These are phyloP conservation scores for Cololabis saira DNA, from an alignment of 2,113 vertebrate species.

Conservation along the genomic window DNA sequence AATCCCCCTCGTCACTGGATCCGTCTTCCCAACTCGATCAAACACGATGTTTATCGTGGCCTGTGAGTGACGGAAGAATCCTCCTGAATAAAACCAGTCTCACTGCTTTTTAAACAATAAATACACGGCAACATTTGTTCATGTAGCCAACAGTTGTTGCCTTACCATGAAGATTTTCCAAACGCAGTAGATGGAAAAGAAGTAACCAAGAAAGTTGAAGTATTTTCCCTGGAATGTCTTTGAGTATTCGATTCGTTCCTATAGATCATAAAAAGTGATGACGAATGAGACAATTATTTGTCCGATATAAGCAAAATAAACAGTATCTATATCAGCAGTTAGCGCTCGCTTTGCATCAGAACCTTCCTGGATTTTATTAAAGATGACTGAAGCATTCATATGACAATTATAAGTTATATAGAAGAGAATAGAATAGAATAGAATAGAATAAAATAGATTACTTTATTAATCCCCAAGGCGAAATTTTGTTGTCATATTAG, in stretches of 20 bases:
- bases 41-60: conserved; percentile 99
- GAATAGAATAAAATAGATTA: too few relatives aligned
- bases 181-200: conserved; percentile 99
- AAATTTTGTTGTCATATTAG: too few relatives aligned
- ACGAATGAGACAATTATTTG: conserved; percentile 13
- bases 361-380: too few relatives aligned
- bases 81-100: not conserved
- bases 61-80: conserved; percentile 68
- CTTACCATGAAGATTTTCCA: conserved; percentile 99
- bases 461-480: too few relatives aligned
- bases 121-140: not conserved
- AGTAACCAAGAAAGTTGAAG: conserved; percentile 97
- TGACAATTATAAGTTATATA: too few relatives aligned
- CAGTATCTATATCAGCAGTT: not conserved
- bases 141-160: not conserved
- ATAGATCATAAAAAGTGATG: conserved; percentile 25
- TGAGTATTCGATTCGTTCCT: conserved; percentile 99
- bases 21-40: conserved; percentile 97
- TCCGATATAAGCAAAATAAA: not conserved
- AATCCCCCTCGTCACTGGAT: conserved; percentile 97
- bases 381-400: too few relatives aligned
- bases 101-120: not conserved
- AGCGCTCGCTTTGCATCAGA: too few relatives aligned
- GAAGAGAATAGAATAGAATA: too few relatives aligned
- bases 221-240: conserved; percentile 99